Evolutionary conservation across 1,140 invertebrate species (phyloP), one percentile per base, ranked within the genome.

Genomic region (Drosophila navojoa): DNA sequence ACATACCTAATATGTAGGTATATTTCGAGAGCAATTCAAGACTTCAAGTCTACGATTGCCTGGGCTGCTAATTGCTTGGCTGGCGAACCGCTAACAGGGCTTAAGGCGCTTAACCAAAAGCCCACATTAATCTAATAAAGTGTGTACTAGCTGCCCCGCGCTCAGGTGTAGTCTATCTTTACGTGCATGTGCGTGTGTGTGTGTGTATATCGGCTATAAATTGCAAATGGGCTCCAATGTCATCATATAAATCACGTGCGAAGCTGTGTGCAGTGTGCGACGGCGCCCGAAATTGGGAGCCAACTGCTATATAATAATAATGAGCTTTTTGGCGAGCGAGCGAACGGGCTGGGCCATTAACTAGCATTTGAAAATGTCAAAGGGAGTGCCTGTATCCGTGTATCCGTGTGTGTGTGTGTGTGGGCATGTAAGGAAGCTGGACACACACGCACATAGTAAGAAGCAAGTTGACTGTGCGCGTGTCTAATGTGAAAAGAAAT

Each of bases 331-430:
- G 19, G 19, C 19, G 19, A 22, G 42, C 42, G 35, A 38, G 3
- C 35, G 11, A 35, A 35, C 58, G 58, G 40, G 22, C 29, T 59
- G 60, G 64, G 66, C 82, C 82, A 86, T 86, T 86, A 87, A 79
- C 67, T 87, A 82, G 76, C 82, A 82, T 86, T 86, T 86, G 81
- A 86, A 59, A 87, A 78, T 87, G 82, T 82, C 81, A 86, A 68
- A 75, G 62, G 60, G 44, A 6, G 5, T 44, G 27, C 15, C 25
- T 5, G 11, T 7, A 27, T 10, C 2, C n/a, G n/a, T n/a, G 19
- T 19, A 2, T 19, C 19, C 2, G 59, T 57, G 16, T 59, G 40
- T 15, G 16, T 62, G 50, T 50, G 16, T 13, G 53, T 55, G 32
- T 11, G 19, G 45, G 38, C 49, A 27, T 69, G 61, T 58, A 44